Conservation (phyloP, 1,140 invertebrate genomes). For the Zaprionus kolodkinae region DNA sequence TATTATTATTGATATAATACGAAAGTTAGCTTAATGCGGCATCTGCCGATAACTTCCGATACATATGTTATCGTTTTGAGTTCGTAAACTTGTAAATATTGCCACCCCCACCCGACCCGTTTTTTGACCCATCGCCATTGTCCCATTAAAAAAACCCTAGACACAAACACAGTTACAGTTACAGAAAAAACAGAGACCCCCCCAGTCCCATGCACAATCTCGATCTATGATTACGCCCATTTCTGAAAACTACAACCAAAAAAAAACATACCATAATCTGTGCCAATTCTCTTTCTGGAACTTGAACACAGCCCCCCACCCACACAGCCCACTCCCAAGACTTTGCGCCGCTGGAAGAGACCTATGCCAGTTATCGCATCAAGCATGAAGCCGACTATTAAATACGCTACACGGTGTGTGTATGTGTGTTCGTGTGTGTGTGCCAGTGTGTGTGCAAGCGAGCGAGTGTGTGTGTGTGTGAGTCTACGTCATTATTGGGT, state of each 20-base stretch:
- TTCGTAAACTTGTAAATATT: slow-evolving; percentile 79
- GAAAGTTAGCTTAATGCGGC: slow-evolving; percentile 43
- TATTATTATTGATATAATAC: slow-evolving; percentile 33
- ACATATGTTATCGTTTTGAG: slow-evolving; percentile 63
- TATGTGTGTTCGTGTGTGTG: background rate
- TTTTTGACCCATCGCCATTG: slow-evolving; percentile 8
- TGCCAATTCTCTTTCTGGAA: slow-evolving; percentile 69
- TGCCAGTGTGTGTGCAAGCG: background rate
- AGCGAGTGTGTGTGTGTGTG: background rate
- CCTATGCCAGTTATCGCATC: slow-evolving; percentile 83
- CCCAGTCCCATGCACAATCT: background rate
- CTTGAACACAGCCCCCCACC: slow-evolving; percentile 53
- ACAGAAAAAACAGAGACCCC: background rate
- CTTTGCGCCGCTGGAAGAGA: slow-evolving; percentile 82
- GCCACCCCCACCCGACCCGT: background rate
- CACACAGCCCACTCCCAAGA: slow-evolving; percentile 68
- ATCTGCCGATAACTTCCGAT: slow-evolving; percentile 49
- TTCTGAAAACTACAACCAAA: slow-evolving; percentile 26
- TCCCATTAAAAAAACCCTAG: slow-evolving; percentile 22
- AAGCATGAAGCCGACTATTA: slow-evolving; percentile 82
- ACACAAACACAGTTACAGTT: slow-evolving; percentile 26
- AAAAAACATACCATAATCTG: slow-evolving; percentile 35
- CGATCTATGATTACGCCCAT: slow-evolving; percentile 44
- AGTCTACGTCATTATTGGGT: slow-evolving; percentile 7
- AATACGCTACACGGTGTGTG: slow-evolving; percentile 33